phyloP scores from a whole-genome alignment of 2,888 invertebrate genomes.

The Mesodorylaimus sp. region DNA sequence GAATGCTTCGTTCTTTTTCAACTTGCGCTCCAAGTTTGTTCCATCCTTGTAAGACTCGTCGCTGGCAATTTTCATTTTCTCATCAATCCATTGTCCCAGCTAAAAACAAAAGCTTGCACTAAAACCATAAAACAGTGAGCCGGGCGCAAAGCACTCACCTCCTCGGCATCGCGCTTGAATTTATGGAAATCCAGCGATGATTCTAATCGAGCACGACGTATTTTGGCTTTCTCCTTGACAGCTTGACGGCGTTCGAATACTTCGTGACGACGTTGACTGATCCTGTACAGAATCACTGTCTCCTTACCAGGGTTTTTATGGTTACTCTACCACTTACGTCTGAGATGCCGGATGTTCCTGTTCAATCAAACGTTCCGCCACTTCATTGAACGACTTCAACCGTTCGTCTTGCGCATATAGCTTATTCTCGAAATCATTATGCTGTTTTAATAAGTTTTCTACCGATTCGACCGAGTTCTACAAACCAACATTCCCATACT shows the following conservation, averaged over 20 bases:
- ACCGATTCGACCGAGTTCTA: conserved; percentile 40
- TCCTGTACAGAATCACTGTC: conserved; percentile 24
- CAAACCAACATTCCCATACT: not conserved
- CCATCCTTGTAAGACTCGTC: conserved; percentile 63
- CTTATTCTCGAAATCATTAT: conserved; percentile 78
- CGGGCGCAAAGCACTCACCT: conserved; percentile 34
- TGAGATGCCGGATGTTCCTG: conserved; percentile 43
- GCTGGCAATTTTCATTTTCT: conserved; percentile 70
- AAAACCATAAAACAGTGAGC: not conserved
- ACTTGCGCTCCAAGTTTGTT: conserved; percentile 29
- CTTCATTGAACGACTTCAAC: conserved; percentile 57
- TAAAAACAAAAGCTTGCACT: conserved; percentile 14
- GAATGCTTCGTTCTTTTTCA: conserved; percentile 38
- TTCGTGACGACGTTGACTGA: conserved; percentile 47
- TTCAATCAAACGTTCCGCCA: conserved; percentile 58
- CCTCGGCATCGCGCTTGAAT: conserved; percentile 76
- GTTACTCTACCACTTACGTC: not conserved
- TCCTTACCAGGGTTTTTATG: too few species aligned
- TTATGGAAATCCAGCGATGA: conserved; percentile 75
- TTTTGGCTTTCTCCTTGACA: conserved; percentile 48
- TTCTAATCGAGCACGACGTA: conserved; percentile 52
- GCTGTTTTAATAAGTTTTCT: conserved; percentile 72
- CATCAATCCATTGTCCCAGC: conserved; percentile 67
- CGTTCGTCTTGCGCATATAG: conserved; percentile 80
- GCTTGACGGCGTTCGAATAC: conserved; percentile 54